Conservation (phyloP, 2,888 invertebrate genomes). For the Arrhopalites spinosus region DNA sequence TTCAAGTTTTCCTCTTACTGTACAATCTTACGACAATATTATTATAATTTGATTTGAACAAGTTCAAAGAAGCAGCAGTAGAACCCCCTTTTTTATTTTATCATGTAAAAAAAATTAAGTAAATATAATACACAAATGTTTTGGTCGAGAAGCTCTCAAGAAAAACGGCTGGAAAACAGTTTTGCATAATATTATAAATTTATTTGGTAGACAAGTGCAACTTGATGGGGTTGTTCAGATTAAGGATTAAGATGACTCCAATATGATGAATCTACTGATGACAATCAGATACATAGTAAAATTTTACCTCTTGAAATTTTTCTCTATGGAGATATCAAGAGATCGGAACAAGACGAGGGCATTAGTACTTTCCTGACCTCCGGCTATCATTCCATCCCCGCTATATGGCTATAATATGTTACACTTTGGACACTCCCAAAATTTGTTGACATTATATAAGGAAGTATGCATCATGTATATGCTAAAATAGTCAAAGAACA, state of each 20-base stretch:
- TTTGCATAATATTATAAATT: too few species aligned
- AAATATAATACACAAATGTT: too few species aligned
- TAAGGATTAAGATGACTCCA: background rate
- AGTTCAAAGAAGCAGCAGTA: too few species aligned
- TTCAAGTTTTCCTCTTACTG: background rate
- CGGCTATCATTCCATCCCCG: background rate
- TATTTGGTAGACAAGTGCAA: background rate
- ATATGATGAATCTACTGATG: background rate
- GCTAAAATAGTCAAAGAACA: too few species aligned
- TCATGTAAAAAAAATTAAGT: too few species aligned
- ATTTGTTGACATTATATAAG: background rate
- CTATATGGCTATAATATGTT: background rate
- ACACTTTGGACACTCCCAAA: constrained; percentile 20
- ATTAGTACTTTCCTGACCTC: constrained; percentile 4
- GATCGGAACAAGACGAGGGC: constrained; percentile 2
- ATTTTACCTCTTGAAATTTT: background rate
- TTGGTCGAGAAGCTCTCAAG: too few species aligned
- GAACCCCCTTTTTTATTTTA: too few species aligned
- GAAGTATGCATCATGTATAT: background rate
- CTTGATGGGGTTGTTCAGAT: background rate
- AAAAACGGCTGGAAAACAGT: too few species aligned
- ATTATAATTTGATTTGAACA: too few species aligned
- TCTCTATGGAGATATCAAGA: background rate
- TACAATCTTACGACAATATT: too few species aligned
- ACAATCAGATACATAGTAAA: background rate